Percentiles rank a stretch among this genome's conserved stretches.
Conservation (phyloP, 1,140 invertebrate genomes). For the Drosophila ananassae region DNA sequence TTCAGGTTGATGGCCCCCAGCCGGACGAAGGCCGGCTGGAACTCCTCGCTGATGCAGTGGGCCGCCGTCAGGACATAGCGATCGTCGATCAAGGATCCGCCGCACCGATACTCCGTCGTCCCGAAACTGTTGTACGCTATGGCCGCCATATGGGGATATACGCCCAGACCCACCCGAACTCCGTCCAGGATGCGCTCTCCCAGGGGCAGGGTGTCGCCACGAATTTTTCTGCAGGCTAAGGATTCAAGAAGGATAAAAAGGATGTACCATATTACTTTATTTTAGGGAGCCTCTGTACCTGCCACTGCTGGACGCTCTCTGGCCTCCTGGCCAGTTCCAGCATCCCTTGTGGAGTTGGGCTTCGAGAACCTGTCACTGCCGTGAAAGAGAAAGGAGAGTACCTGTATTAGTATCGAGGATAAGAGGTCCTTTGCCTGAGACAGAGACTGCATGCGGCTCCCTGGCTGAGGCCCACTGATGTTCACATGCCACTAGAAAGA, state of each 20-base stretch:
- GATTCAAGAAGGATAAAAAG: not conserved
- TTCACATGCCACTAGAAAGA: conserved; percentile 33
- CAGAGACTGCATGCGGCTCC: conserved; percentile 44
- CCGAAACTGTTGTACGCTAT: conserved; percentile 53
- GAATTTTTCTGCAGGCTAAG: conserved; percentile 48
- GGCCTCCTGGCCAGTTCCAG: conserved; percentile 5
- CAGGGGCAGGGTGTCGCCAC: conserved; percentile 2
- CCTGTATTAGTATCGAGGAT: not conserved
- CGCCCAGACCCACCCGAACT: conserved; percentile 44
- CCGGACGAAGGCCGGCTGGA: conserved; percentile 54
- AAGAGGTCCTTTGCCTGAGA: conserved; percentile 15
- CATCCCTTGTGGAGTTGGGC: not conserved
- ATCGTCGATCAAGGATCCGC: conserved; percentile 84
- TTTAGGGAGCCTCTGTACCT: conserved; percentile 14
- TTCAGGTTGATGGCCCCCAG: conserved; percentile 63
- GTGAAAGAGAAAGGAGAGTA: not conserved
- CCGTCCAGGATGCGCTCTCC: conserved; percentile 70
- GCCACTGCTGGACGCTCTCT: conserved; percentile 23
- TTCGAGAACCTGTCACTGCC: not conserved
- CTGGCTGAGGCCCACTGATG: conserved; percentile 47
- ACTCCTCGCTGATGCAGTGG: conserved; percentile 87
- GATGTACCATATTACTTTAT: no score
- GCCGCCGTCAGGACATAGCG: conserved; percentile 88
- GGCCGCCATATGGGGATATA: conserved; percentile 80
- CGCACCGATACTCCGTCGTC: conserved; percentile 81